A percentile compares a stretch with the other conserved stretches of the same genome.
phyloP scores from a whole-genome alignment of 2,888 invertebrate genomes.

The Celastrina argiolus region DNA sequence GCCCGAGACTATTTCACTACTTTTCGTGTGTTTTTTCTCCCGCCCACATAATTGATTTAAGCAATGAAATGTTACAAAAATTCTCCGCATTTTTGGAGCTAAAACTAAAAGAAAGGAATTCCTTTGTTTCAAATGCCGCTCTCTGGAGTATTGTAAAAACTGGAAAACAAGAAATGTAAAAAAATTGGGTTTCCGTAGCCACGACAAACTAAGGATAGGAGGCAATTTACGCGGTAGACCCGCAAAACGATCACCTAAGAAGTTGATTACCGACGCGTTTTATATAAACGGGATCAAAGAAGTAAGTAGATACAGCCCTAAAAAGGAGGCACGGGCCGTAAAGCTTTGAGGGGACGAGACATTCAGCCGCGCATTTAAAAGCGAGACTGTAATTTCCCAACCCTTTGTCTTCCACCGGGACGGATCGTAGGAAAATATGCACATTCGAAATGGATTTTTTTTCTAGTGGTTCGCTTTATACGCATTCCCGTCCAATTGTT shows the following conservation, averaged over 20 bases:
- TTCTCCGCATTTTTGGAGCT: not conserved
- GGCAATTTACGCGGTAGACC: not conserved
- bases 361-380: constrained; percentile 75
- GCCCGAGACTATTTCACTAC: constrained; percentile 25
- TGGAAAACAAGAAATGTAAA: not conserved
- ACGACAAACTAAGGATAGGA: not conserved
- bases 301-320: constrained; percentile 39
- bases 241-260: not conserved
- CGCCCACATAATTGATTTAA: not conserved
- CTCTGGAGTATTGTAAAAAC: not conserved
- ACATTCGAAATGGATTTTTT: constrained; percentile 69
- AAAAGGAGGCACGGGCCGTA: constrained; percentile 45
- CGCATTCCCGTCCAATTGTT: constrained; percentile 35
- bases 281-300: constrained; percentile 29
- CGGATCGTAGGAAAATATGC: constrained; percentile 67
- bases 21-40: constrained; percentile 21
- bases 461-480: constrained; percentile 64
- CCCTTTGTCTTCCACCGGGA: constrained; percentile 63
- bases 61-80: not conserved
- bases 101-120: not conserved
- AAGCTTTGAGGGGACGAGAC: constrained; percentile 73
- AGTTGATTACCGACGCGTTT: constrained; percentile 23
- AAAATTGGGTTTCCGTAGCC: not conserved
- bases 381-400: constrained; percentile 73
- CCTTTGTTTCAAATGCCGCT: not conserved